Evolutionary conservation across 2,113 vertebrate genomes (phyloP).

Genomic region (Cavia aperea): DNA sequence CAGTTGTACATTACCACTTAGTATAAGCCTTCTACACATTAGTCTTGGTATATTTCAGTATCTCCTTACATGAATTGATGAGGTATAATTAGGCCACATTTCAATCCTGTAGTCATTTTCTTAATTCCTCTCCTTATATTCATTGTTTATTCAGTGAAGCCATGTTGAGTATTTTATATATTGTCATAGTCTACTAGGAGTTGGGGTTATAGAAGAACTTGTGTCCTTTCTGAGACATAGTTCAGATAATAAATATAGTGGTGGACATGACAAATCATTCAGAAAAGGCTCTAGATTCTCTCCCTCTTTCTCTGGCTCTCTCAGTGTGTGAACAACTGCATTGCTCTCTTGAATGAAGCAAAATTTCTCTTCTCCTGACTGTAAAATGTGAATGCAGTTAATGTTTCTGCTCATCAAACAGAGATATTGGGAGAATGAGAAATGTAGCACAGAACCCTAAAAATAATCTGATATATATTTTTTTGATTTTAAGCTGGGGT

Average conservation of each 20-base stretch:
- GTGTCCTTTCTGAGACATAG: neutral
- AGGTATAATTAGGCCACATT: neutral
- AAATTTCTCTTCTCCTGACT: neutral
- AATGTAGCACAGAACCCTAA: neutral
- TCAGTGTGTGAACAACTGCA: neutral
- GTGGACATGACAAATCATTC: neutral
- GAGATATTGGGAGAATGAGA: neutral
- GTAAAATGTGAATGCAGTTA: conserved; percentile 2
- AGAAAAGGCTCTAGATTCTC: neutral
- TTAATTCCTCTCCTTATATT: neutral
- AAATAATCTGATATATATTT: neutral
- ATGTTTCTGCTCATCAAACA: neutral
- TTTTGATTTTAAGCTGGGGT: neutral
- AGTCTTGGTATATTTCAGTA: neutral
- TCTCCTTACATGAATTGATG: neutral
- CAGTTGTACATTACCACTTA: neutral
- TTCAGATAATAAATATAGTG: neutral
- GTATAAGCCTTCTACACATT: neutral
- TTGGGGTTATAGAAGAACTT: neutral
- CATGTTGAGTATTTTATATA: neutral
- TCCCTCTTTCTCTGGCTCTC: neutral
- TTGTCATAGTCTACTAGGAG: neutral
- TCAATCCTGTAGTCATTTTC: neutral
- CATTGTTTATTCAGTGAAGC: conserved; percentile 25
- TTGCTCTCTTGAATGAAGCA: conserved; percentile 34